A percentile compares a stretch with the other conserved stretches of the same genome.
Evolutionary conservation across 2,888 invertebrate species (phyloP).

Genomic region (Agrochola litura): DNA sequence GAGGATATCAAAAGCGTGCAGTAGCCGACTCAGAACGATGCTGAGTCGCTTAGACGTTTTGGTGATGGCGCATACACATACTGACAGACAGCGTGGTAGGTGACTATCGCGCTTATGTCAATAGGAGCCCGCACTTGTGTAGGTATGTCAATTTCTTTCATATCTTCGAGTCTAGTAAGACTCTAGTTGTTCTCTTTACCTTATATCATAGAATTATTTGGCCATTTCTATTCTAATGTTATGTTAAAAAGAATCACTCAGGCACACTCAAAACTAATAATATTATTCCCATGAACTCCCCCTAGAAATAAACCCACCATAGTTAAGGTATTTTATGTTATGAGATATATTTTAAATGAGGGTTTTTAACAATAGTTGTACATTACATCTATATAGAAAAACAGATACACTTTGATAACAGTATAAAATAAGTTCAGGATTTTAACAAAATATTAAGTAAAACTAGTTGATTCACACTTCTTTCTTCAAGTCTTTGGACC

Average conservation of each 20-base stretch:
- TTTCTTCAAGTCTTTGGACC: constrained; percentile 60
- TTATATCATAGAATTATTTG: constrained; percentile 60
- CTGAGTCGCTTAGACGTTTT: constrained; percentile 88
- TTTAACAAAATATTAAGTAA: constrained; percentile 32
- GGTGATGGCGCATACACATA: constrained; percentile 61
- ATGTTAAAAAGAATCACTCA: constrained; percentile 50
- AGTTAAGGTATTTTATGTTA: constrained; percentile 29
- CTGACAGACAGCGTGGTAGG: constrained; percentile 71
- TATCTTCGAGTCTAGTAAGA: constrained; percentile 26
- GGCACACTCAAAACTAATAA: constrained; percentile 53
- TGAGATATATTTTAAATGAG: constrained; percentile 31
- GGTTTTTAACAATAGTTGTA: constrained; percentile 48
- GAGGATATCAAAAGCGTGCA: constrained; percentile 84
- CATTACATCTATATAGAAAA: constrained; percentile 41
- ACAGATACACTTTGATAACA: constrained; percentile 47
- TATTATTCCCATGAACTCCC: constrained; percentile 35
- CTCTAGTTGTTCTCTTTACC: constrained; percentile 25
- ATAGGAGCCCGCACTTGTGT: constrained; percentile 59
- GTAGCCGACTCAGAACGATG: constrained; percentile 83
- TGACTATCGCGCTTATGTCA: constrained; percentile 69
- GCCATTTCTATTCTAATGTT: constrained; percentile 60
- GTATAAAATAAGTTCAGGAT: constrained; percentile 41
- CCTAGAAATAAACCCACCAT: constrained; percentile 17
- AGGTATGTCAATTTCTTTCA: constrained; percentile 36
- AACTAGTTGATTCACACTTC: constrained; percentile 53